Evolutionary conservation across 2,113 vertebrate species (phyloP), one percentile per base, ranked within the genome.

Genomic region (Sus scrofa): DNA sequence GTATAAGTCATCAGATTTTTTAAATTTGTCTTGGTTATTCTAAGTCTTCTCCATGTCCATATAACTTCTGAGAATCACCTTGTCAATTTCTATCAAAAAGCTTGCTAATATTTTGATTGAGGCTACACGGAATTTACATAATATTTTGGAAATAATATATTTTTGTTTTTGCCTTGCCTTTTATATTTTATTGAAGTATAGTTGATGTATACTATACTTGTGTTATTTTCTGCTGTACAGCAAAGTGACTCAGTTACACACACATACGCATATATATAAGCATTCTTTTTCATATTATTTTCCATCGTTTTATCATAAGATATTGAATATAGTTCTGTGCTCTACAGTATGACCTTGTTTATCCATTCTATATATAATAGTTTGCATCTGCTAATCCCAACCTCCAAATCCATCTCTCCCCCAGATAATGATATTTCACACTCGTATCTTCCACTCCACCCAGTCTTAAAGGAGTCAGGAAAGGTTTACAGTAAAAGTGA

Each of bases 41-140:
- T 68, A 93, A n/a, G 5, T 83, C 68, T 34, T 86, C 83, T 91
- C 2, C 2, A 92, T 6, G 74, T 82, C 2, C 12, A 22, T 24
- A 6, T 50, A 37, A 86, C 79, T 94, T 67, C 62, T 86, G 97
- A 89, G 67, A 67, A 71, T 95, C 11, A 50, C 24, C 50, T 91
- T 82, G 62, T 75, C 78, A 56, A 67, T 73, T 60, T 91, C 90
- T 91, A 22, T 70, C n/a, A n/a, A 62, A 93, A 79, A 70, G 1
- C 27, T 88, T 86, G 27, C 11, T 67, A 81, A 86, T 27, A 67
- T 85, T 91, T 90, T 91, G 15, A 68, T 2, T 52, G 27, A 58
- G 20, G 22, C 84, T 78, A 3, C 30, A 67, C 20, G 77, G 30
- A 84, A 89, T 89, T 71, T 54, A 83, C 30, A 63, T 22, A 83